Conservation (phyloP, 2,113 vertebrate species). For the Regulus satrapa region DNA sequence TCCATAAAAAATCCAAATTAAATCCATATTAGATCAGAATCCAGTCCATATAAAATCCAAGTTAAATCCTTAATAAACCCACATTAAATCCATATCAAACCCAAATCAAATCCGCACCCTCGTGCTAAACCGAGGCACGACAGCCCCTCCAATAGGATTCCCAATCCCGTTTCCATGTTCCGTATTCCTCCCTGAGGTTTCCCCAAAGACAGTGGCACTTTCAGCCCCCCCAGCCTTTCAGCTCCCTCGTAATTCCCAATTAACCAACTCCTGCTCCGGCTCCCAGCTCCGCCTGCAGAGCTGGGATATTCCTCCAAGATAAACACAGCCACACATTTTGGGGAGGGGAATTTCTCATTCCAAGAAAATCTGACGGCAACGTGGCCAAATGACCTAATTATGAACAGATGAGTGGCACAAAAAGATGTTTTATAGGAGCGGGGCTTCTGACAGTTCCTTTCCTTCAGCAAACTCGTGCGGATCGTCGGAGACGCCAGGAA, state of each 20-base stretch:
- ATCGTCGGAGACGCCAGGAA: neutral
- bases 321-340: slow-evolving; percentile 1
- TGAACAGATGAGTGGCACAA: neutral
- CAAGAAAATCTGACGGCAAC: neutral
- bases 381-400: slow-evolving; percentile 9
- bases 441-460: neutral
- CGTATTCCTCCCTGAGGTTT: neutral
- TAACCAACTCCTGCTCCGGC: neutral
- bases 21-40: neutral
- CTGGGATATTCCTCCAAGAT: neutral
- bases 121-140: neutral
- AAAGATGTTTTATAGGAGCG: neutral
- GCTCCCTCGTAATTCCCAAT: neutral
- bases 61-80: neutral
- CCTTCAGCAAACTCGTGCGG: neutral
- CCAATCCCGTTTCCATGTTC: neutral
- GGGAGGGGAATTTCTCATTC: neutral
- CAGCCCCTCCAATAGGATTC: neutral
- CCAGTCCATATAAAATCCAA: neutral
- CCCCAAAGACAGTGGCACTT: neutral
- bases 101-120: neutral
- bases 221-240: neutral
- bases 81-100: neutral
- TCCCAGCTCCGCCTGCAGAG: neutral
- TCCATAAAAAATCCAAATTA: neutral